Conservation (phyloP, 2,797 vertebrate species). For the Smutsia gigantea region DNA sequence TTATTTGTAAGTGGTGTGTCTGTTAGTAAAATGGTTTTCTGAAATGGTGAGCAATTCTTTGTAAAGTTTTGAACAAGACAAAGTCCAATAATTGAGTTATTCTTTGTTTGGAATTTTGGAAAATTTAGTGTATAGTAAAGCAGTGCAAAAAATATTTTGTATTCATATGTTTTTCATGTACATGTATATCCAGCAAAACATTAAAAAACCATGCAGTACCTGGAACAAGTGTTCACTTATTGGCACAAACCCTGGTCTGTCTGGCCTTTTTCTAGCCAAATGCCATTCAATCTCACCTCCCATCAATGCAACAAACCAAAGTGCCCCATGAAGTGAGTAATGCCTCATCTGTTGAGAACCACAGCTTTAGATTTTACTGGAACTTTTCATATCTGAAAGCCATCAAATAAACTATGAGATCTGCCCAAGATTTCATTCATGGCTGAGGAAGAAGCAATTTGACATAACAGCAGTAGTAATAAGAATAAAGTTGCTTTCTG, state of each 20-base stretch:
- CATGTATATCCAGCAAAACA: background rate
- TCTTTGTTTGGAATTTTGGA: background rate
- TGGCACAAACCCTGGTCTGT: background rate
- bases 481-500: background rate
- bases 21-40: slow-evolving; percentile 39
- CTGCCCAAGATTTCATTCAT: slow-evolving; percentile 28
- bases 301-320: background rate
- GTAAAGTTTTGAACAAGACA: slow-evolving; percentile 11
- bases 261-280: background rate
- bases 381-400: slow-evolving; percentile 6
- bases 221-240: slow-evolving; percentile 9
- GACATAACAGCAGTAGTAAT: background rate
- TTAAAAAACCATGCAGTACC: background rate
- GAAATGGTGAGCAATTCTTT: background rate
- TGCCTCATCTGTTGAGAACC: background rate
- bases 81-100: background rate
- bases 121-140: slow-evolving; percentile 2
- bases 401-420: background rate
- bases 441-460: background rate
- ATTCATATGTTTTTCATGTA: background rate
- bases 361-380: slow-evolving; percentile 14
- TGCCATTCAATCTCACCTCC: background rate
- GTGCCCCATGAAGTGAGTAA: background rate
- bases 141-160: background rate
- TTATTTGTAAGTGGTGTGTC: slow-evolving; percentile 13